These are phyloP conservation scores for Loripinus fragilis DNA, from an alignment of 2,888 invertebrate genomes.

Conservation along the genomic window DNA sequence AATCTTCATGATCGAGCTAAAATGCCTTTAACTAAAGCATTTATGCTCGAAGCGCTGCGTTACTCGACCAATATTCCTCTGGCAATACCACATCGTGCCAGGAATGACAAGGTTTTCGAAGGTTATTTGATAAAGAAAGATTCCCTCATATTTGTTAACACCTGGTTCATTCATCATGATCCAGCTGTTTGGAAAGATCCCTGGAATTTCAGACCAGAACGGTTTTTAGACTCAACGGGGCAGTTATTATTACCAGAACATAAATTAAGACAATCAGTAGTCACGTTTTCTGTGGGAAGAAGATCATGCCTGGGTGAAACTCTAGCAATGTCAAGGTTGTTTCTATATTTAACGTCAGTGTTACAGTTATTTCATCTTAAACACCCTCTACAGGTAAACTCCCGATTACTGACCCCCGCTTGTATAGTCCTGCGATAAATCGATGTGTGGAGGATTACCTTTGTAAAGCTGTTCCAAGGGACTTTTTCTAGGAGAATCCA, in stretches of 20 bases:
- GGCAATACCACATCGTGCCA: slow-evolving; percentile 60
- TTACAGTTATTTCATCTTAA: too few relatives aligned
- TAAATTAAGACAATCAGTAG: slow-evolving; percentile 52
- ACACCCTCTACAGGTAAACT: too few relatives aligned
- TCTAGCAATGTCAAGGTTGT: slow-evolving; percentile 63
- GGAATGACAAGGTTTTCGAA: slow-evolving; percentile 64
- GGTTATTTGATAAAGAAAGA: slow-evolving; percentile 76
- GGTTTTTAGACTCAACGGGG: slow-evolving; percentile 55
- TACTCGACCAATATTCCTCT: slow-evolving; percentile 66
- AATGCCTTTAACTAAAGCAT: slow-evolving; percentile 71
- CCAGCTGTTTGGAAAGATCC: slow-evolving; percentile 57
- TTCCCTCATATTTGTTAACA: slow-evolving; percentile 58
- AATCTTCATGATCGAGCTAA: slow-evolving; percentile 54
- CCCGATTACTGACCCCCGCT: too few relatives aligned
- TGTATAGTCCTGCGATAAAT: too few relatives aligned
- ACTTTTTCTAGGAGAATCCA: too few relatives aligned
- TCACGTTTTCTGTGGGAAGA: slow-evolving; percentile 62
- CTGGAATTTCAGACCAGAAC: slow-evolving; percentile 53
- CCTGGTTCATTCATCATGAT: slow-evolving; percentile 52
- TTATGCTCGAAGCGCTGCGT: slow-evolving; percentile 72
- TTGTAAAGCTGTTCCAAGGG: too few relatives aligned
- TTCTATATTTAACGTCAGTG: slow-evolving; percentile 62
- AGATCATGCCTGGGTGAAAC: slow-evolving; percentile 69
- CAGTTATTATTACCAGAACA: slow-evolving; percentile 51
- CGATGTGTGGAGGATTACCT: too few relatives aligned